A percentile compares a stretch with the other conserved stretches of the same genome.
phyloP scores from a whole-genome alignment of 2,113 vertebrate species.

The Furnarius figulus region DNA sequence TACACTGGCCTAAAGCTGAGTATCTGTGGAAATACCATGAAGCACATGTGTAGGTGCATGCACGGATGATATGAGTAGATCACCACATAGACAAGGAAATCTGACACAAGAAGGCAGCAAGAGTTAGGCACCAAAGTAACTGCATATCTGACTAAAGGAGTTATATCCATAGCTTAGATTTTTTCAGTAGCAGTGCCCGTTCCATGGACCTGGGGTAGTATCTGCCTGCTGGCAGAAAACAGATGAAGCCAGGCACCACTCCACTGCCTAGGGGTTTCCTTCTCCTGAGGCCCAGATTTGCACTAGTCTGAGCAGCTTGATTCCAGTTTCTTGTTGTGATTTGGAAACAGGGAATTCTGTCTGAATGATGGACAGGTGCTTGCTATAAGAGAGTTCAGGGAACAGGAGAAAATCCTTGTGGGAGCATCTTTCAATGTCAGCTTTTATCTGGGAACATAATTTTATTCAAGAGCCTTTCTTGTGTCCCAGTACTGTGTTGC shows the following conservation, averaged over 20 bases:
- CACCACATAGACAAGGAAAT: not conserved
- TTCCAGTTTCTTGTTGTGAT: not conserved
- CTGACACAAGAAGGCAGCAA: not conserved
- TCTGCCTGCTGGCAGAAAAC: not conserved
- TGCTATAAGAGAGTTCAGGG: not conserved
- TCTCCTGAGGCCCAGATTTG: not conserved
- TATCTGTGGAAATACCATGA: not conserved
- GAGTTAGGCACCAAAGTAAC: not conserved
- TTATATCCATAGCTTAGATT: not conserved
- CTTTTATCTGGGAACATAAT: not conserved
- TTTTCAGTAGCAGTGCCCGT: not conserved
- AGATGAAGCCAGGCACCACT: not conserved
- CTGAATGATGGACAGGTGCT: not conserved
- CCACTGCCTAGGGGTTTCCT: not conserved
- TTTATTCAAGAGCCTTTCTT: not conserved
- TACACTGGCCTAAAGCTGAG: not conserved
- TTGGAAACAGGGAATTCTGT: not conserved
- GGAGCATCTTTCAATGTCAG: not conserved
- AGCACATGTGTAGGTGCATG: not conserved
- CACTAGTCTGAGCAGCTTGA: not conserved
- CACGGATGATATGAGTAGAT: not conserved
- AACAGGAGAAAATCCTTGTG: not conserved
- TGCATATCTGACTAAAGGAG: rapidly evolving
- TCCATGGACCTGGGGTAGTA: not conserved
- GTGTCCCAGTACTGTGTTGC: not conserved